Conservation (phyloP, 2,888 invertebrate genomes). For the Scrobipalpa costella region DNA sequence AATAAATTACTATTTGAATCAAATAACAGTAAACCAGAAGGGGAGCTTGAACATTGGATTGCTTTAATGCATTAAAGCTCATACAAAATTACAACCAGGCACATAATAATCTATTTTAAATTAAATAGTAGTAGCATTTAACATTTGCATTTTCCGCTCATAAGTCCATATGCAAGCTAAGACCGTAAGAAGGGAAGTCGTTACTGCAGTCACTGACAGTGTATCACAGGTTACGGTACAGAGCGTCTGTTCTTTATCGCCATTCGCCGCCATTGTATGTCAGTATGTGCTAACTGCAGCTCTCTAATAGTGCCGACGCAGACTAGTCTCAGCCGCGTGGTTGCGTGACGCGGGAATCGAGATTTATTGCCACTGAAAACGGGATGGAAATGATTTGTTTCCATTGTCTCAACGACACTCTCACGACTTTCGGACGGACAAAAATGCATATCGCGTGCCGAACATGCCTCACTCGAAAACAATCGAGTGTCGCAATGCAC, state of each 20-base stretch:
- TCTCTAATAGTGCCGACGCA: slow-evolving; percentile 22
- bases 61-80: not conserved
- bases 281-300: slow-evolving; percentile 29
- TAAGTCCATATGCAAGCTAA: slow-evolving; percentile 23
- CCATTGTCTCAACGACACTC: slow-evolving; percentile 28
- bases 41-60: slow-evolving; percentile 8
- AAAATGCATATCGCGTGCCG: slow-evolving; percentile 26
- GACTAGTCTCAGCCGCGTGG: slow-evolving; percentile 21
- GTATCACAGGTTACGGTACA: slow-evolving; percentile 54
- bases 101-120: slow-evolving; percentile 1
- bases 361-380: slow-evolving; percentile 33
- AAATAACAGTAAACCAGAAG: slow-evolving; percentile 4
- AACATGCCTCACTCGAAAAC: slow-evolving; percentile 12
- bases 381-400: slow-evolving; percentile 30
- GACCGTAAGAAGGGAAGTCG: slow-evolving; percentile 47
- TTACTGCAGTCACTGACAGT: slow-evolving; percentile 46
- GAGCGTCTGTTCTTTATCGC: slow-evolving; percentile 46
- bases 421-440: slow-evolving; percentile 25
- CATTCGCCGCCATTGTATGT: slow-evolving; percentile 45
- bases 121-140: not conserved
- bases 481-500: slow-evolving; percentile 20
- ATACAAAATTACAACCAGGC: not conserved
- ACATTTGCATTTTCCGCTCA: slow-evolving; percentile 20
- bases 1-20: slow-evolving; percentile 19
- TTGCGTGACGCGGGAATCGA: slow-evolving; percentile 26